Conservation (phyloP, 2,797 vertebrate genomes). For the Cichlasoma orientale region DNA sequence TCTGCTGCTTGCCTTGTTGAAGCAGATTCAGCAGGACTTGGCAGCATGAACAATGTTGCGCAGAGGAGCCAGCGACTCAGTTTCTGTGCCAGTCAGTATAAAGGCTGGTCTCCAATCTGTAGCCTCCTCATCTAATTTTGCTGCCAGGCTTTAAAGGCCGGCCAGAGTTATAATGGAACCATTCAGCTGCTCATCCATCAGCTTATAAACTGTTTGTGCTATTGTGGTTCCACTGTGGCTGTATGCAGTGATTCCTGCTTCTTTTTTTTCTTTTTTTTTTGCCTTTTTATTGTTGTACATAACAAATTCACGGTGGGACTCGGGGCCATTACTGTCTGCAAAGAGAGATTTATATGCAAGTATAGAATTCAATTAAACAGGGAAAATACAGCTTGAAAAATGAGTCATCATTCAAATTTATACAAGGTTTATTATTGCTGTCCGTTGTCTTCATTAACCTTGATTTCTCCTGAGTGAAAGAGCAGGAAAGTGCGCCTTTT, state of each 20-base stretch:
- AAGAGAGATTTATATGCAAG: constrained; percentile 21
- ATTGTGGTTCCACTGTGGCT: constrained; percentile 23
- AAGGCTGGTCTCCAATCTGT: constrained; percentile 65
- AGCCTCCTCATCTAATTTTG: constrained; percentile 50
- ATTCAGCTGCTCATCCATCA: constrained; percentile 53
- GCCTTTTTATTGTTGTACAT: constrained; percentile 22
- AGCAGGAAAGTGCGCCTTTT: background rate
- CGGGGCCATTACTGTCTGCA: constrained; percentile 13
- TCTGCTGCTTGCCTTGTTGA: constrained; percentile 55
- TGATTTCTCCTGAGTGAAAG: background rate
- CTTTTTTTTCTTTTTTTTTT: constrained; percentile 7
- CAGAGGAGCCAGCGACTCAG: constrained; percentile 43
- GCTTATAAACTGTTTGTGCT: constrained; percentile 55
- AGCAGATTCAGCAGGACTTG: constrained; percentile 56
- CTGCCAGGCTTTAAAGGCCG: constrained; percentile 64
- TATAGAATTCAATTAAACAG: constrained; percentile 16
- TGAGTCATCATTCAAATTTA: background rate
- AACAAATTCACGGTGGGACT: constrained; percentile 31
- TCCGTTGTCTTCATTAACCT: background rate
- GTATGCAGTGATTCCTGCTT: constrained; percentile 7
- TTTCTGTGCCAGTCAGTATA: constrained; percentile 58
- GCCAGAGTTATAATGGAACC: constrained; percentile 58
- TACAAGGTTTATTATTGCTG: background rate
- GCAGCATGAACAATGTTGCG: constrained; percentile 51
- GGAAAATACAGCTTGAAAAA: background rate